Percentiles rank a stretch among this genome's conserved stretches.
phyloP scores from a whole-genome alignment of 2,888 invertebrate genomes.

The Ornithoptera priamus region DNA sequence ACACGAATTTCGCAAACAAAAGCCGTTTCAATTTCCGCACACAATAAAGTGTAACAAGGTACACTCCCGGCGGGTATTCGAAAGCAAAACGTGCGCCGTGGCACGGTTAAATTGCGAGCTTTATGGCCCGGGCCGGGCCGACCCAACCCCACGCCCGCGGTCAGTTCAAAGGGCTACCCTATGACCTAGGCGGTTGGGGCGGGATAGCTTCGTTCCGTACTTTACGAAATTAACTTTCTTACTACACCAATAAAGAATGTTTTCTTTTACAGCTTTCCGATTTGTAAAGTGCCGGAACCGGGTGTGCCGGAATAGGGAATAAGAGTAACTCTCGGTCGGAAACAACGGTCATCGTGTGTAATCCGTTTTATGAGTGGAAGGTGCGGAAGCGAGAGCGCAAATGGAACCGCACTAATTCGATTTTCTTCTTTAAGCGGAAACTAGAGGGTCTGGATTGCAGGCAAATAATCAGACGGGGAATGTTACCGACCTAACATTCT shows the following conservation, averaged over 20 bases:
- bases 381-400: slow-evolving; percentile 57
- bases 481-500: background rate
- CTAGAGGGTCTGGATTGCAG: slow-evolving; percentile 52
- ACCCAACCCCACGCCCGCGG: slow-evolving; percentile 56
- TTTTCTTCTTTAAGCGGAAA: slow-evolving; percentile 69
- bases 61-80: slow-evolving; percentile 47
- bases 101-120: slow-evolving; percentile 58
- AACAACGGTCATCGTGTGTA: slow-evolving; percentile 41
- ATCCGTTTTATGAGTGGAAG: slow-evolving; percentile 42
- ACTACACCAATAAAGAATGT: slow-evolving; percentile 1
- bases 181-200: slow-evolving; percentile 38
- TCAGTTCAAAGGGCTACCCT: slow-evolving; percentile 67
- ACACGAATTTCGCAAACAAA: slow-evolving; percentile 33
- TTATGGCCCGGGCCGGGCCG: slow-evolving; percentile 49
- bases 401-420: slow-evolving; percentile 68
- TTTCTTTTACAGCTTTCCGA: slow-evolving; percentile 45
- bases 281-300: slow-evolving; percentile 50
- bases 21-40: slow-evolving; percentile 40
- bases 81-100: slow-evolving; percentile 55
- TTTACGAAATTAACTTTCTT: background rate
- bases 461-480: slow-evolving; percentile 48
- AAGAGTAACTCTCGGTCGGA: slow-evolving; percentile 57
- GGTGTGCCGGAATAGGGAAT: slow-evolving; percentile 65
- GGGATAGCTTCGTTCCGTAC: slow-evolving; percentile 2
- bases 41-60: slow-evolving; percentile 44